Conservation (phyloP, 2,888 invertebrate species). For the Melinaea marsaeus region DNA sequence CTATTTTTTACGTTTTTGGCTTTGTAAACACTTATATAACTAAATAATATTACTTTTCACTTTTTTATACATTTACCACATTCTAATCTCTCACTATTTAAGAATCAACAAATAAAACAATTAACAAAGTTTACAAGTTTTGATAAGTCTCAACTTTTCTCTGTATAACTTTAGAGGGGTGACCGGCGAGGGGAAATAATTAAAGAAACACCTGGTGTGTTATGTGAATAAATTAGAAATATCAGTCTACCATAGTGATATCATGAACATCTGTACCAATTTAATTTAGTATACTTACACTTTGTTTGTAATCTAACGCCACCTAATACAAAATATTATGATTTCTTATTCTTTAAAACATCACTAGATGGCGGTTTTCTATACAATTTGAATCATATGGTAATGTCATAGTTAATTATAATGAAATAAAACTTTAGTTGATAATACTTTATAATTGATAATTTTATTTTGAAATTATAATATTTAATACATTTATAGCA, state of each 20-base stretch:
- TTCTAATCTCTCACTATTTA: background rate
- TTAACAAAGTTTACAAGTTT: constrained; percentile 14
- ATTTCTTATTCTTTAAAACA: background rate
- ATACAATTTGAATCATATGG: background rate
- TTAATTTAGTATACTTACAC: constrained; percentile 17
- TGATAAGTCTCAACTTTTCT: constrained; percentile 16
- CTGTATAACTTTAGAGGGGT: constrained; percentile 10
- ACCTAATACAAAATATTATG: constrained; percentile 5
- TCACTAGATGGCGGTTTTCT: constrained; percentile 4
- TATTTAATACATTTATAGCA: background rate
- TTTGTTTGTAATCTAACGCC: constrained; percentile 19
- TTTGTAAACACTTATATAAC: background rate
- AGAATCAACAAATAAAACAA: background rate
- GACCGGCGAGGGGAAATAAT: constrained; percentile 12
- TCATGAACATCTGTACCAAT: background rate
- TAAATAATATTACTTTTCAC: background rate
- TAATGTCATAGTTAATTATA: too few relatives aligned
- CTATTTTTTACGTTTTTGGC: background rate
- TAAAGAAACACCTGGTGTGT: constrained; percentile 42
- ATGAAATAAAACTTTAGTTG: too few relatives aligned
- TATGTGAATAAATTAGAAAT: constrained; percentile 30
- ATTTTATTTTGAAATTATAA: too few relatives aligned
- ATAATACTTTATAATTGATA: too few relatives aligned
- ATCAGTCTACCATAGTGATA: background rate
- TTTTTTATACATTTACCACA: background rate